Evolutionary conservation across 1,140 invertebrate genomes (phyloP).

Genomic region (Anastrepha ludens): DNA sequence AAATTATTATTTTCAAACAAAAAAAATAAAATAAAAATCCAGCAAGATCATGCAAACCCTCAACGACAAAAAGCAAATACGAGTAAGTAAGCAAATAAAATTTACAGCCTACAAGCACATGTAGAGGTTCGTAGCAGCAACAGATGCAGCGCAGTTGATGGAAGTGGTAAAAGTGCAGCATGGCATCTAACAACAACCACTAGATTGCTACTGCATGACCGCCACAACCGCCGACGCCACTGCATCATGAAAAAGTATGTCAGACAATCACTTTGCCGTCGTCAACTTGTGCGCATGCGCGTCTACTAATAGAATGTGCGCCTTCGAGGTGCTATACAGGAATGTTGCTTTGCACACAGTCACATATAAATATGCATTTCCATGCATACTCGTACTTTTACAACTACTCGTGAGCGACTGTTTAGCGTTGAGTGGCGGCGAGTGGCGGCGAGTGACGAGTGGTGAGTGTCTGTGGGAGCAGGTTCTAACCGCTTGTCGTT

Average conservation of each 20-base stretch:
- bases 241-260: constrained; percentile 33
- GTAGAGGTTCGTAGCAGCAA: not conserved
- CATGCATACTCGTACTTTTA: not conserved
- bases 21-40: not conserved
- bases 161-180: not conserved
- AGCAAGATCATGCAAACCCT: no score
- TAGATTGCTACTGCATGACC: not conserved
- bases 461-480: not conserved
- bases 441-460: no score
- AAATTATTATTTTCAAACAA: not conserved
- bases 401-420: not conserved
- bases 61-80: no score
- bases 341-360: not conserved
- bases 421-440: not conserved
- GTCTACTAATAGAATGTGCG: not conserved
- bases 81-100: no score
- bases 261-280: constrained; percentile 44
- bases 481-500: not conserved
- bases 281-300: constrained; percentile 20
- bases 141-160: not conserved
- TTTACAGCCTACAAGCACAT: no score
- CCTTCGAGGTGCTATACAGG: constrained; percentile 22
- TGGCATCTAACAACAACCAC: not conserved
- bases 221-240: not conserved
- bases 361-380: not conserved